Evolutionary conservation across 2,888 invertebrate genomes (phyloP).

Genomic region (Lasiommata megera): DNA sequence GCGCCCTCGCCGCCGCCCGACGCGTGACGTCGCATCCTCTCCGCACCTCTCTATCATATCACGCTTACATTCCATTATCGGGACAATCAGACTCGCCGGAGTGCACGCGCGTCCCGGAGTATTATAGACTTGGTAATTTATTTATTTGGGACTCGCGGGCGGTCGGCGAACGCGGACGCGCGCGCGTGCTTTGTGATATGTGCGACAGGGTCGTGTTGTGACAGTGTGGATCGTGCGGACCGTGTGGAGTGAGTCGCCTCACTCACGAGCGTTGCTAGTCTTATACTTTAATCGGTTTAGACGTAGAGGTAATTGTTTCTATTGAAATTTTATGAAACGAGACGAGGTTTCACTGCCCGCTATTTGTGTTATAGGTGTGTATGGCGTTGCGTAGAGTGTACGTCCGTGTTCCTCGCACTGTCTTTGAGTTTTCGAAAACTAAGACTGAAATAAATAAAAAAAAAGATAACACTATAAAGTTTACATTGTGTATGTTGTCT

Average conservation of each 20-base stretch:
- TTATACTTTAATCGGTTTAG: constrained; percentile 56
- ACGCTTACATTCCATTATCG: constrained; percentile 80
- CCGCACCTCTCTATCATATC: constrained; percentile 55
- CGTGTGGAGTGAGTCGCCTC: constrained; percentile 35
- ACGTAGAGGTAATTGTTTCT: constrained; percentile 56
- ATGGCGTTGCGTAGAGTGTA: constrained; percentile 47
- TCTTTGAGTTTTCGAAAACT: constrained; percentile 75
- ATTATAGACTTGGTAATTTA: constrained; percentile 77
- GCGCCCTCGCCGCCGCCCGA: constrained; percentile 53
- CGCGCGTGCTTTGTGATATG: constrained; percentile 49
- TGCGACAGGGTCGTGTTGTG: constrained; percentile 44
- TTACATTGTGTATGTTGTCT: constrained; percentile 77
- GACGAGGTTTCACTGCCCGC: constrained; percentile 54
- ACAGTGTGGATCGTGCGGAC: constrained; percentile 36
- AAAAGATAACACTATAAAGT: constrained; percentile 75
- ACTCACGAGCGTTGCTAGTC: constrained; percentile 50
- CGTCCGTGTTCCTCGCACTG: constrained; percentile 67
- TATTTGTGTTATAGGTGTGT: constrained; percentile 48
- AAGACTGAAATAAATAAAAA: constrained; percentile 80
- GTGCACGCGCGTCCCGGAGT: constrained; percentile 64
- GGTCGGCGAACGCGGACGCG: constrained; percentile 39
- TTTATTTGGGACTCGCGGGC: constrained; percentile 65
- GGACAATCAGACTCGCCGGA: constrained; percentile 65
- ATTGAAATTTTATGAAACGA: constrained; percentile 51
- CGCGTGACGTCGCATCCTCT: constrained; percentile 49